Evolutionary conservation across 2,888 invertebrate genomes (phyloP), one percentile per base, ranked within the genome.

Genomic region (Bellardia bayeri): DNA sequence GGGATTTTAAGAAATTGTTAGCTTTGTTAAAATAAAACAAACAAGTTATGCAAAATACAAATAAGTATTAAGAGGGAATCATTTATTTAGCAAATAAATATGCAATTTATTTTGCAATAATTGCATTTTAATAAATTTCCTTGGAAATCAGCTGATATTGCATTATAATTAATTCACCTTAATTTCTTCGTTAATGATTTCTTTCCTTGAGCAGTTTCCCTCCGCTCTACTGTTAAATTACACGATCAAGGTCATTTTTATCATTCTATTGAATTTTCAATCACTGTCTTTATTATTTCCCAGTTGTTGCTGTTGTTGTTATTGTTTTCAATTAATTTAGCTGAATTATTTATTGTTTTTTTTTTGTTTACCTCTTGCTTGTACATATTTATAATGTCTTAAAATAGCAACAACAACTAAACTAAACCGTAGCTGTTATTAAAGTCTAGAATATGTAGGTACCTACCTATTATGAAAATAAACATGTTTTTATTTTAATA

Each of bases 171-270:
- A 23, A 30, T 23, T 69, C 23, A 33, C 45, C 13, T 33, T 45
- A 63, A 63, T 16, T 13, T 7, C 9, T 54, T 23, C 1, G 1
- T 64, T 40, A 23, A 23, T 23, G 23, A 23, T 23, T 23, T 30
- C 3, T 63, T 63, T 63, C 7, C 45, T 14, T 61, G 13, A 13
- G 11, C 11, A 11, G 2, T 54, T 51, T 69, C 11, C 5, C 11
- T 23, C 49, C 30, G 11, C 30, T 1, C 13, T 42, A 0, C 9
- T 63, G 37, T 49, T 40, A 13, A 16, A n/a, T 3, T n/a, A 63
- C 23, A 75, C 30, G 49, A 85, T 76, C 85, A 85, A 85, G 85
- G 85, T 81, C 80, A 81, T 75, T 75, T 69, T 68, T 45, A 80
- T 81, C 30, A 75, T 30, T 37, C 54, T 49, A 80, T 54, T 63